Evolutionary conservation across 2,113 vertebrate genomes (phyloP).

Genomic region (Oreochromis niloticus): DNA sequence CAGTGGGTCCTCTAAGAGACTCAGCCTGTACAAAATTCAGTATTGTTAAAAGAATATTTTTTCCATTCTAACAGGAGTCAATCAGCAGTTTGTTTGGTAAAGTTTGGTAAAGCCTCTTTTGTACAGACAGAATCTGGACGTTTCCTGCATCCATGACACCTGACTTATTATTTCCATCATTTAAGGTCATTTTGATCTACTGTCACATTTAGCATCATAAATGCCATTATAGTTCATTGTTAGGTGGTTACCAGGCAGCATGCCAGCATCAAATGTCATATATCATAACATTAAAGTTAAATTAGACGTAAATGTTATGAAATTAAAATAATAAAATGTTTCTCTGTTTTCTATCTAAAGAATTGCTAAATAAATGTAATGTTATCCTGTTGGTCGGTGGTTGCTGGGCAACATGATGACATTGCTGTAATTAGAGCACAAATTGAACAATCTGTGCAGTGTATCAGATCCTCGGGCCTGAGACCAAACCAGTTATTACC

Average conservation of each 20-base stretch:
- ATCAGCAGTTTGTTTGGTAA: not conserved
- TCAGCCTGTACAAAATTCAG: not conserved
- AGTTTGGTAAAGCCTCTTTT: not conserved
- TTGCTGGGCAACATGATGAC: not conserved
- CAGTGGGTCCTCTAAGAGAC: not conserved
- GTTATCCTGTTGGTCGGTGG: not conserved
- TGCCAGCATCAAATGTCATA: fast-evolving
- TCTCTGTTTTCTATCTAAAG: not conserved
- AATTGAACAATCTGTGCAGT: not conserved
- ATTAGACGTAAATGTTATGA: not conserved
- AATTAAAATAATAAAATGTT: not conserved
- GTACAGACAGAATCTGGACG: too few relatives aligned
- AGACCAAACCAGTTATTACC: not conserved
- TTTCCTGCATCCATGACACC: not conserved
- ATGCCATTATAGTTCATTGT: too few relatives aligned
- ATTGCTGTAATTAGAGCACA: not conserved
- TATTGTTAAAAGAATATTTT: not conserved
- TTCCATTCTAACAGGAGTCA: fast-evolving
- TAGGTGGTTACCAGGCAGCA: not conserved
- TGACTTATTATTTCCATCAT: too few relatives aligned
- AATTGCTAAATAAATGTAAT: not conserved
- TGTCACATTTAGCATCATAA: not conserved
- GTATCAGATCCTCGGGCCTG: not conserved
- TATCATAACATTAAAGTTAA: not conserved
- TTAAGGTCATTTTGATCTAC: not conserved